phyloP scores from a whole-genome alignment of 1,140 invertebrate species.

The Helicoverpa zea region DNA sequence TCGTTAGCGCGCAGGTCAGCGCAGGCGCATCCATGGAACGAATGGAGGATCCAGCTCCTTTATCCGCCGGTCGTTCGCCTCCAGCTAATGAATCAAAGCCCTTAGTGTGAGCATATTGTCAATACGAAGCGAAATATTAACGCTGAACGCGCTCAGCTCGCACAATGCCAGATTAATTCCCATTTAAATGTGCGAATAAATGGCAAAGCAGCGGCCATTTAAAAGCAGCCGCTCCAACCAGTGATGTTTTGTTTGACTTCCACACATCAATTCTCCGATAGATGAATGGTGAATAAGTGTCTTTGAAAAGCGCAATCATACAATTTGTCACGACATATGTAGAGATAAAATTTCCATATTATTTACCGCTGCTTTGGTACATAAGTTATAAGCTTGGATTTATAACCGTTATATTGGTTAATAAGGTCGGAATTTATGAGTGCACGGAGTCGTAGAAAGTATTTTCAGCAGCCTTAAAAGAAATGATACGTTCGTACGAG shows the following conservation, averaged over 20 bases:
- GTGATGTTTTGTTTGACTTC: constrained; percentile 62
- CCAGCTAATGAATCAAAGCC: constrained; percentile 83
- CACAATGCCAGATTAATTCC: constrained; percentile 83
- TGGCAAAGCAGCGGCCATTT: constrained; percentile 61
- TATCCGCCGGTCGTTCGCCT: constrained; percentile 79
- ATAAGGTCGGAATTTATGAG: constrained; percentile 22
- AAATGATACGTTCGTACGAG: constrained; percentile 12
- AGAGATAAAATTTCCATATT: constrained; percentile 45
- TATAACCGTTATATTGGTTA: constrained; percentile 20
- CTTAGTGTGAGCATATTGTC: constrained; percentile 79
- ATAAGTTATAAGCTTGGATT: constrained; percentile 24
- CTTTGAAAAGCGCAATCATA: constrained; percentile 57
- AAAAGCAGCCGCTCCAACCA: constrained; percentile 55
- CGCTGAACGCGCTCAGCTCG: constrained; percentile 64
- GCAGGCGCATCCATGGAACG: constrained; percentile 78
- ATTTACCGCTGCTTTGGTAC: constrained; percentile 23
- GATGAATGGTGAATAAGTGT: constrained; percentile 60
- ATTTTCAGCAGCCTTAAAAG: constrained; percentile 4
- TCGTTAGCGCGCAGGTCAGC: constrained; percentile 81
- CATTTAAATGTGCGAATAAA: constrained; percentile 82
- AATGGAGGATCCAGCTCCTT: constrained; percentile 79
- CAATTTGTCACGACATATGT: constrained; percentile 52
- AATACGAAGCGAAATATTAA: constrained; percentile 83
- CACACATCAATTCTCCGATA: constrained; percentile 56
- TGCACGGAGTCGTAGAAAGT: not conserved